Base-by-base conservation (phyloP, 2,113 vertebrate species). In the Tamias sibiricus region DNA sequence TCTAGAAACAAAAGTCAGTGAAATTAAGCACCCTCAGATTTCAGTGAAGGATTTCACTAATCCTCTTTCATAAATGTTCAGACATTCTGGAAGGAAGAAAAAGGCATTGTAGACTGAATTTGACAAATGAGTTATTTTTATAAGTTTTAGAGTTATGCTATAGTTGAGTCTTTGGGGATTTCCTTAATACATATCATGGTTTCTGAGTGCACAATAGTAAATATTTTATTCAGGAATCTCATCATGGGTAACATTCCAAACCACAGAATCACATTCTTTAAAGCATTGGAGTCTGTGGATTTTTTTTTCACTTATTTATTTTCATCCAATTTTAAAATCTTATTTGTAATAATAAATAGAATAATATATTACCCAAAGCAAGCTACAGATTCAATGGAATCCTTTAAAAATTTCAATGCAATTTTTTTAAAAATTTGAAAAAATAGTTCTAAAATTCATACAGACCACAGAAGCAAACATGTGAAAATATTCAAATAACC, bases 1-100 rank as follows among this genome's bases (percentile, higher is more conserved):
- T 87, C 90, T 49, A 87, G 85, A 98, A 95, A 74, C 22, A 1
- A 64, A 64, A 96, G 49, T 96, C 76, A 97, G 87, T 69, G 74
- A 87, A 93, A 86, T 93, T 82, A 79, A 64, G 28, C 26, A 97
- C 24, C 28, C 19, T 10, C 89, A 11, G 30, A 76, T 68, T 91
- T 95, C 64, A 83, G 35, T 69, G 49, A 88, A 94, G 77, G n/a
- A 64, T 64, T 77, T 88, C 89, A 8, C 24, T 88, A 85, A 82
- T 87, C 54, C 26, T 8, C 30, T 90, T 88, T 54, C 30, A 92
- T 87, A 44, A 88, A 74, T 49, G 44, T 76, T 91, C 26, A 93
- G 59, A 74, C 89, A 83, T 69, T 80, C 42, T 88, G 62, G 2
- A 26, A 68, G 57, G 77, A 90, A 91, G 37, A 35, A 75, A 80